Conservation (phyloP, 2,797 vertebrate genomes). For the Euphonia xanthogaster region DNA sequence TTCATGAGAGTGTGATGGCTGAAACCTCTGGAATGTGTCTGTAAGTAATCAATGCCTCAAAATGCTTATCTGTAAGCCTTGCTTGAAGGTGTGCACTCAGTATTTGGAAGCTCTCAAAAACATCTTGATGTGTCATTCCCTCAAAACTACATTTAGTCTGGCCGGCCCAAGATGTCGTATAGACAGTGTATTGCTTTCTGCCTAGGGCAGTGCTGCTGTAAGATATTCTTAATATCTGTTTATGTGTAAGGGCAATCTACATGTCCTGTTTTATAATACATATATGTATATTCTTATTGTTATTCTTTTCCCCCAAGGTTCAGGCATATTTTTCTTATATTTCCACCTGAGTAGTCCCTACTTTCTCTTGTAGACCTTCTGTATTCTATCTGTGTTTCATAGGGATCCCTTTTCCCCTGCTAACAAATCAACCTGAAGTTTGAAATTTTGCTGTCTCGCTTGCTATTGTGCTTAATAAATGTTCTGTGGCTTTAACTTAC, state of each 20-base stretch:
- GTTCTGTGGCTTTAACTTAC: not conserved
- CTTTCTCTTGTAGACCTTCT: not conserved
- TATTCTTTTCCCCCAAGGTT: fast-evolving
- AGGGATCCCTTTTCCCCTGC: not conserved
- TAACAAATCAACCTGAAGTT: not conserved
- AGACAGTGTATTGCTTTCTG: not conserved
- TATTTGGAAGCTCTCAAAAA: not conserved
- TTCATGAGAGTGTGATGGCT: not conserved
- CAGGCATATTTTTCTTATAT: not conserved
- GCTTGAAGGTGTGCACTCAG: not conserved
- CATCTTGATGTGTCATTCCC: not conserved
- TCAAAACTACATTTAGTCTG: not conserved
- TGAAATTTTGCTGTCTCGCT: not conserved
- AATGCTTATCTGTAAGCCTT: not conserved
- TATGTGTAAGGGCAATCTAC: not conserved
- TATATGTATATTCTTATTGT: not conserved
- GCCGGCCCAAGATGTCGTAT: fast-evolving
- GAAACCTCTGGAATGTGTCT: constrained; percentile 35
- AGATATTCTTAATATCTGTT: not conserved
- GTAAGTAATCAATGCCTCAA: constrained; percentile 19
- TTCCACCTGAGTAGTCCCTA: fast-evolving
- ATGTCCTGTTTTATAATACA: not conserved
- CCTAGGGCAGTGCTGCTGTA: not conserved
- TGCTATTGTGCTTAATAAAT: fast-evolving
- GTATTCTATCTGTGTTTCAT: not conserved